Evolutionary conservation across 2,113 vertebrate species (phyloP).

Genomic region (Bos javanicus): DNA sequence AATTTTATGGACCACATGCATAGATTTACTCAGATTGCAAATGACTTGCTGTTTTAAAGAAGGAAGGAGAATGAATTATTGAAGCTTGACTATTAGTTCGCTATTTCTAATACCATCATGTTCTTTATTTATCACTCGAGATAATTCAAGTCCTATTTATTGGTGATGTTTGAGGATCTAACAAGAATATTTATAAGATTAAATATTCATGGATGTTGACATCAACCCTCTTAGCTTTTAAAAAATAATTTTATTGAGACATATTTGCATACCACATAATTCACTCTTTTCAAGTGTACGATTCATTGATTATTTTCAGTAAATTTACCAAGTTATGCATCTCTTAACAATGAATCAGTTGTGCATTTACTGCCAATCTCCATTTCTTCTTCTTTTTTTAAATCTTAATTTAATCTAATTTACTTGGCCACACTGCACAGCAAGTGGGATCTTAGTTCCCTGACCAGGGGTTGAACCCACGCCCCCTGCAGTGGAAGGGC

Average conservation of each 20-base stretch:
- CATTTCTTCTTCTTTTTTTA: not conserved
- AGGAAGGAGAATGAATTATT: not conserved
- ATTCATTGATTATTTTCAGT: not conserved
- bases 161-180: not conserved
- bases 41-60: not conserved
- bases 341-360: not conserved
- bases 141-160: not conserved
- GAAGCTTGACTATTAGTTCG: not conserved
- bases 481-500: not conserved
- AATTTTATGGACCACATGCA: not conserved
- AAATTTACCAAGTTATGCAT: not conserved
- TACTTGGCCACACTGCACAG: rapidly evolving
- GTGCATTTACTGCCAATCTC: not conserved
- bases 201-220: not conserved
- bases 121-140: not conserved
- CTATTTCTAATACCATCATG: not conserved
- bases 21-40: not conserved
- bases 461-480: not conserved
- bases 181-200: not conserved
- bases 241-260: not conserved
- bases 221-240: not conserved
- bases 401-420: not conserved
- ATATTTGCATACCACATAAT: not conserved
- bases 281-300: not conserved
- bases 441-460: not conserved